These are phyloP conservation scores for Scrobipalpa costella DNA, from an alignment of 2,888 invertebrate genomes.

Conservation along the genomic window DNA sequence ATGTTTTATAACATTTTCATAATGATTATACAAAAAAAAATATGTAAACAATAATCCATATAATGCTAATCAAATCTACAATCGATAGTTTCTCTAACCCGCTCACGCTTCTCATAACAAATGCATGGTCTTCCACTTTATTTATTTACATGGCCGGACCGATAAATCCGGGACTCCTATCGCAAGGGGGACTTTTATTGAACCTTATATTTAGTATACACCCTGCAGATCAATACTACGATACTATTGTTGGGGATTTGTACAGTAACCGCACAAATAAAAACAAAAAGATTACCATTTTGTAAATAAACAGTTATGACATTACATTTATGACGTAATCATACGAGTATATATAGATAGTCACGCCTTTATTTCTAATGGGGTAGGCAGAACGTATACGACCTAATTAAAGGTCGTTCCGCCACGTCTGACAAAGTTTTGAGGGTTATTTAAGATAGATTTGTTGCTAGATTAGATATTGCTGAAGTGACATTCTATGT, in stretches of 20 bases:
- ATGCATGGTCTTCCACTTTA: constrained; percentile 75
- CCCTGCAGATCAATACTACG: constrained; percentile 68
- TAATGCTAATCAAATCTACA: not conserved
- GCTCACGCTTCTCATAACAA: constrained; percentile 68
- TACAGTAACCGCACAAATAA: not conserved
- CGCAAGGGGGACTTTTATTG: constrained; percentile 75
- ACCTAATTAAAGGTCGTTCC: no score
- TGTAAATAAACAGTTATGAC: no score
- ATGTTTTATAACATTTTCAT: no score
- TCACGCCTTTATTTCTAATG: no score
- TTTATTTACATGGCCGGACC: constrained; percentile 79
- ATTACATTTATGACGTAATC: no score
- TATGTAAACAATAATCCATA: not conserved
- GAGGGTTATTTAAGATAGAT: no score
- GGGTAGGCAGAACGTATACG: no score
- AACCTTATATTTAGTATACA: constrained; percentile 76
- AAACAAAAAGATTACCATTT: no score
- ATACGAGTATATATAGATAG: no score
- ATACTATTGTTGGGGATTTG: not conserved
- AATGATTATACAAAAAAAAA: not conserved
- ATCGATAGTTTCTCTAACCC: constrained; percentile 59
- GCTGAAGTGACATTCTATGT: no score
- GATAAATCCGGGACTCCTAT: constrained; percentile 77
- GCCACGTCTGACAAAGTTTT: no score
- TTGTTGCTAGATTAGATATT: no score